These are phyloP conservation scores for Brachirus orientalis DNA, from an alignment of 2,113 vertebrate genomes.

Conservation along the genomic window DNA sequence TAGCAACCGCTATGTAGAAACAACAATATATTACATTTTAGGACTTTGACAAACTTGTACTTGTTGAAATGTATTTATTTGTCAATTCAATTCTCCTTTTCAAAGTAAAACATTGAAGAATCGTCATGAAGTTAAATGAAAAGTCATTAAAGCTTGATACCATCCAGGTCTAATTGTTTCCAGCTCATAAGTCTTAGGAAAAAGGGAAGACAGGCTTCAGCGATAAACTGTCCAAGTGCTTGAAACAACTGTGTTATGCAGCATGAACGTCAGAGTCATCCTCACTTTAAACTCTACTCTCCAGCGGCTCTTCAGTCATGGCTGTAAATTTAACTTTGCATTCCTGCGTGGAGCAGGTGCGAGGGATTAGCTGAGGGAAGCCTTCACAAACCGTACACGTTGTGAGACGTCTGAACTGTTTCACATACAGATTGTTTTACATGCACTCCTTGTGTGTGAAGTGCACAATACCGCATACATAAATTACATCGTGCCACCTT, in stretches of 20 bases:
- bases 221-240: neutral
- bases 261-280: conserved; percentile 31
- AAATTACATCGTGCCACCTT: neutral
- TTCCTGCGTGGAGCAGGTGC: conserved; percentile 79
- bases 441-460: conserved; percentile 10
- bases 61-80: too few species aligned
- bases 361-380: conserved; percentile 61
- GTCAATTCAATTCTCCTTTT: too few species aligned
- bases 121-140: too few species aligned
- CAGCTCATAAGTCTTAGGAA: neutral
- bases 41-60: too few species aligned
- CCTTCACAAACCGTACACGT: conserved; percentile 55
- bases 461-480: neutral
- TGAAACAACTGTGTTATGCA: conserved; percentile 10
- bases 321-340: conserved; percentile 80
- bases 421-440: conserved; percentile 33
- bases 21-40: too few species aligned
- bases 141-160: too few species aligned
- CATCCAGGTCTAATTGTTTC: neutral
- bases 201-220: neutral
- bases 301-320: conserved; percentile 53
- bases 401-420: conserved; percentile 66
- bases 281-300: conserved; percentile 72
- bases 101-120: too few species aligned
- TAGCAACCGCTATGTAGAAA: conserved; percentile 16